Percentiles rank a stretch among this genome's conserved stretches.
These are phyloP conservation scores for Helobdella robusta DNA, from an alignment of 2,888 invertebrate species.

Conservation along the genomic window DNA sequence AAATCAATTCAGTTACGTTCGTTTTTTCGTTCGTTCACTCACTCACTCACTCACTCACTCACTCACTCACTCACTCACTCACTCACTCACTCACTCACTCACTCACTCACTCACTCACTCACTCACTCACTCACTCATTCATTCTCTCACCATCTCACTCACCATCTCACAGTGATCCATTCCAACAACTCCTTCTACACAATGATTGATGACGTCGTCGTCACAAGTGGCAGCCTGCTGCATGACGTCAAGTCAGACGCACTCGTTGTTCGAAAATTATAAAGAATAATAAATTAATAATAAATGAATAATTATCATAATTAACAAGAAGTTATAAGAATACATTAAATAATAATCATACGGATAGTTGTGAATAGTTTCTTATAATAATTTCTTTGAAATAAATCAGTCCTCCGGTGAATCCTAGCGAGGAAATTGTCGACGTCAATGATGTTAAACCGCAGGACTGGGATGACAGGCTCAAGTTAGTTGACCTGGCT, in stretches of 20 bases:
- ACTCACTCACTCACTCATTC: too few species aligned
- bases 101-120: too few species aligned
- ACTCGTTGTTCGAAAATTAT: background rate
- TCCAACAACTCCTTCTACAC: slow-evolving; percentile 73
- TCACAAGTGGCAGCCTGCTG: slow-evolving; percentile 28
- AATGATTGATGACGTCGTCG: slow-evolving; percentile 58
- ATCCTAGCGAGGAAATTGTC: slow-evolving; percentile 85
- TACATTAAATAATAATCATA: background rate
- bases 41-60: too few species aligned
- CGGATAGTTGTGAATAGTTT: background rate
- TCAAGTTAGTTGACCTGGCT: slow-evolving; percentile 58
- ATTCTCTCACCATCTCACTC: too few species aligned
- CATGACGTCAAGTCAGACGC: slow-evolving; percentile 21
- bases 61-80: too few species aligned
- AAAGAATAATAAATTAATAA: background rate
- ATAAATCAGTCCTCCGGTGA: slow-evolving; percentile 69
- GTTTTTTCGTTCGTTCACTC: too few species aligned
- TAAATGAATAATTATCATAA: too few species aligned
- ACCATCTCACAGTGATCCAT: slow-evolving; percentile 56
- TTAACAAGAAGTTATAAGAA: too few species aligned
- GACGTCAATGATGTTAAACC: slow-evolving; percentile 75
- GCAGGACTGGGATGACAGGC: slow-evolving; percentile 89
- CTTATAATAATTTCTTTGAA: background rate
- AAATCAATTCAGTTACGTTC: too few species aligned
- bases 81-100: too few species aligned